Conservation (phyloP, 2,113 vertebrate species). For the Xiphias gladius region DNA sequence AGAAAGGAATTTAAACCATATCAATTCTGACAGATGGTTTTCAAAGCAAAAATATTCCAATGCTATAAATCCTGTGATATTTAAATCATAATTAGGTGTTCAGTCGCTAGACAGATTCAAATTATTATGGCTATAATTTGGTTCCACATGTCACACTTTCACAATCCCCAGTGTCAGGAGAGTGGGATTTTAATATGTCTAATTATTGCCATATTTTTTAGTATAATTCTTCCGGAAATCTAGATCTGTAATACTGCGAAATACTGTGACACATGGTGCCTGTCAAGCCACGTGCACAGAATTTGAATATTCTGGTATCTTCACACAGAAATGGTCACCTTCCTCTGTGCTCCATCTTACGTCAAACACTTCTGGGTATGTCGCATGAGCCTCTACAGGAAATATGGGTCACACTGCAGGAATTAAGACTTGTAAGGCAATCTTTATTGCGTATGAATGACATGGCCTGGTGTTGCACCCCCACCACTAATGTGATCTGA, state of each 20-base stretch:
- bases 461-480: slow-evolving; percentile 6
- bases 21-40: too few species aligned
- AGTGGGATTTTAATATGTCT: neutral
- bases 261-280: neutral
- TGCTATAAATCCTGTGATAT: too few species aligned
- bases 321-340: slow-evolving; percentile 1
- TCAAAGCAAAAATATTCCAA: too few species aligned
- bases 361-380: neutral
- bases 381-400: slow-evolving; percentile 21
- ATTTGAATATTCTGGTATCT: neutral
- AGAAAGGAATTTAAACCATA: too few species aligned
- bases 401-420: slow-evolving; percentile 46
- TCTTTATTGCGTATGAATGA: slow-evolving; percentile 70
- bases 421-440: slow-evolving; percentile 50
- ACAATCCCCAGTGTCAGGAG: neutral
- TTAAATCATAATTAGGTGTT: too few species aligned
- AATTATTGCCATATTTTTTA: neutral
- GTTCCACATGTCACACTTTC: neutral
- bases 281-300: too few species aligned
- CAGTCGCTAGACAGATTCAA: too few species aligned
- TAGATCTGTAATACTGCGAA: neutral
- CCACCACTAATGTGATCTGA: slow-evolving; percentile 20
- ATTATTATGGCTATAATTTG: neutral
- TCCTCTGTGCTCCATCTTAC: slow-evolving; percentile 27
- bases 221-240: neutral